Percentiles rank a stretch among this genome's conserved stretches.
phyloP scores from a whole-genome alignment of 2,888 invertebrate genomes.

The Cheilosia vulpina region DNA sequence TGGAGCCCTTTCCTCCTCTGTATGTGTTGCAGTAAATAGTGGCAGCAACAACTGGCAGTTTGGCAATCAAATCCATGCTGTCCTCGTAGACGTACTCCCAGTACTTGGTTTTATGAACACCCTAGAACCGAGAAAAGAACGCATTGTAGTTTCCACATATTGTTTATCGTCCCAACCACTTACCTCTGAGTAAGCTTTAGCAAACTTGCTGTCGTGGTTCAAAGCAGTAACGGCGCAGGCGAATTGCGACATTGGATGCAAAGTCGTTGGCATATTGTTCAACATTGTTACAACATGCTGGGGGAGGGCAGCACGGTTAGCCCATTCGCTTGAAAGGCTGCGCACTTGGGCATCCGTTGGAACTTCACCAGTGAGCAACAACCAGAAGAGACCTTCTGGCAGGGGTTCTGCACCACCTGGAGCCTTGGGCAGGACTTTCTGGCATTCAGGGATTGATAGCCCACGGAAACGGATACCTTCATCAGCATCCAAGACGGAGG shows the following conservation, averaged over 20 bases:
- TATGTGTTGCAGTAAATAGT: slow-evolving; percentile 93
- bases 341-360: slow-evolving; percentile 91
- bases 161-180: slow-evolving; percentile 75
- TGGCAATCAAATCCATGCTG: slow-evolving; percentile 94
- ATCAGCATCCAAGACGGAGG: slow-evolving; percentile 95
- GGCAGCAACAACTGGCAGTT: slow-evolving; percentile 93
- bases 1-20: slow-evolving; percentile 87
- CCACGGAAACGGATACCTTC: slow-evolving; percentile 97
- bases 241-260: slow-evolving; percentile 95
- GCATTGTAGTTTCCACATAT: background rate
- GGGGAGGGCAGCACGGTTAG: slow-evolving; percentile 88
- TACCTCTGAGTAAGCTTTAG: slow-evolving; percentile 88
- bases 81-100: slow-evolving; percentile 93
- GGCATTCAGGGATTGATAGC: slow-evolving; percentile 95
- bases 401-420: slow-evolving; percentile 91
- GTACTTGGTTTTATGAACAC: slow-evolving; percentile 90
- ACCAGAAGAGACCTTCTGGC: slow-evolving; percentile 97
- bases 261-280: slow-evolving; percentile 90
- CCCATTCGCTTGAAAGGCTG: slow-evolving; percentile 91
- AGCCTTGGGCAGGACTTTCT: slow-evolving; percentile 93
- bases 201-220: slow-evolving; percentile 93
- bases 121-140: slow-evolving; percentile 79
- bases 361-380: slow-evolving; percentile 94
- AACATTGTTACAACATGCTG: slow-evolving; percentile 92
- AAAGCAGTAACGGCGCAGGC: slow-evolving; percentile 91